Evolutionary conservation across 2,797 vertebrate species (phyloP), one percentile per base, ranked within the genome.

Genomic region (Melanotaenia trifasciata): DNA sequence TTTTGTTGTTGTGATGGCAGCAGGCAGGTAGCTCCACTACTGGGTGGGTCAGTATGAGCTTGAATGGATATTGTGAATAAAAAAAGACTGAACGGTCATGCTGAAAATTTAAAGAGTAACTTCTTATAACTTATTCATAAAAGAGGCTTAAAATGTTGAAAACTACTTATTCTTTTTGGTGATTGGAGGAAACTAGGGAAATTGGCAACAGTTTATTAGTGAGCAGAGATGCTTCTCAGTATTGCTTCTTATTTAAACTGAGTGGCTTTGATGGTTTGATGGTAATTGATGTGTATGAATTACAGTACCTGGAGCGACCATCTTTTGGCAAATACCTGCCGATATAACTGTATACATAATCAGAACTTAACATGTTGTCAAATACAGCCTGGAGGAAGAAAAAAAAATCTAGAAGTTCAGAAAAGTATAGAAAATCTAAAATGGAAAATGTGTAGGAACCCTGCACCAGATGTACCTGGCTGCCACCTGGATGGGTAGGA

Each of bases 401-500:
- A 14, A 1, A 4, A 24, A 9, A 16, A 2, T 5, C 16, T 24
- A 20, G 5, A 13, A 54, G 26, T 16, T 1, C 16, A 8, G 28
- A 16, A 18, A 57, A 3, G 53, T 28, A 16, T 28, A 14, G 26
- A 28, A 28, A 14, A 8, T 57, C 7, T 32, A 26, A 57, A 57
- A 57, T 57, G 47, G 54, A 18, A 30, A 57, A 32, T 57, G 54
- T 57, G 54, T 57, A 57, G 28, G 54, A 20, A 30, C 28, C 54
- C 16, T 8, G 54, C 16, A 57, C 60, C 50, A 74, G 54, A 79
- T 68, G 43, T 74, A 84, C 77, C 69, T 83, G 69, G 24, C 65
- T 67, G 77, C 72, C 72, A 79, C 80, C 76, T 78, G 69, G 67
- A 36, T 67, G 69, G 50, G 38, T 65, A 36, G 56, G 69, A 80